Percentiles rank a stretch among this genome's conserved stretches.
Conservation (phyloP, 2,113 vertebrate species). For the Tonatia bakeri region DNA sequence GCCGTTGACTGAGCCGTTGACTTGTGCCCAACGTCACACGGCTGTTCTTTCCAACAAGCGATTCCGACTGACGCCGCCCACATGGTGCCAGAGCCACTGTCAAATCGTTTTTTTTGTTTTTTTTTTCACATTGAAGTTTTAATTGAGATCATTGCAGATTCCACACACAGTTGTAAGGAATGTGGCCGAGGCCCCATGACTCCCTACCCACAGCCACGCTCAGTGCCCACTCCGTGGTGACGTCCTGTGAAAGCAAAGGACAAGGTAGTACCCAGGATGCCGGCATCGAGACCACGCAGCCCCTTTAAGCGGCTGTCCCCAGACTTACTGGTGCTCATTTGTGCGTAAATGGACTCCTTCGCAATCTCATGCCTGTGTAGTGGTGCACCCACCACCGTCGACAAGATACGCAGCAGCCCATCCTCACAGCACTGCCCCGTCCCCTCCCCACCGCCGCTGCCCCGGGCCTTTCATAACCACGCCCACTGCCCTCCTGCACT, state of each 20-base stretch:
- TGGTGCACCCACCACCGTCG: accelerated
- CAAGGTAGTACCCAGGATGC: no score
- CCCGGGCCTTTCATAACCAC: background rate
- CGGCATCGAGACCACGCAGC: accelerated
- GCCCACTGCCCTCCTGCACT: accelerated
- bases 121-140: background rate
- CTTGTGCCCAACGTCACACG: background rate
- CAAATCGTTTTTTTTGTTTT: background rate
- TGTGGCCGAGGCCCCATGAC: background rate
- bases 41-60: background rate
- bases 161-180: background rate
- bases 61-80: background rate
- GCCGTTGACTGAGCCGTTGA: background rate
- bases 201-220: background rate
- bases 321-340: accelerated
- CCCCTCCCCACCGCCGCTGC: accelerated
- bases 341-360: background rate
- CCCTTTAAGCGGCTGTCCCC: background rate
- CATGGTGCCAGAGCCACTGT: no score
- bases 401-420: background rate
- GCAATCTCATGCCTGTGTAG: accelerated
- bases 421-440: accelerated
- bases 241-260: background rate
- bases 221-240: accelerated
- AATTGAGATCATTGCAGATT: background rate